phyloP scores from a whole-genome alignment of 1,140 invertebrate species.

The Brachionus paranguensis region DNA sequence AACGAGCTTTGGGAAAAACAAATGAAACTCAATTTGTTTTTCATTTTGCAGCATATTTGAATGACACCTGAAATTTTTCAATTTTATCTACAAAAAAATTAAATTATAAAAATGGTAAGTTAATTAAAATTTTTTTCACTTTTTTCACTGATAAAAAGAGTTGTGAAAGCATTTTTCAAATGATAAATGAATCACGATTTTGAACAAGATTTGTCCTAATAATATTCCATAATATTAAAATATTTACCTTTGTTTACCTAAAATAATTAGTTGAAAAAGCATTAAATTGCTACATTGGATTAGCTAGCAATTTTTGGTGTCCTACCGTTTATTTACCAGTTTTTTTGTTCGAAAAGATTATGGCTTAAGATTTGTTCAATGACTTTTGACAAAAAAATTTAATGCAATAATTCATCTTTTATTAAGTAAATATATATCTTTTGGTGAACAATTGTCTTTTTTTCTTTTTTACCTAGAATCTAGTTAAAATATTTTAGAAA shows the following conservation, averaged over 20 bases:
- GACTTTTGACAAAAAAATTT: not conserved
- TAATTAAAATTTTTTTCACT: not conserved
- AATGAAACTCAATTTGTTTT: not conserved
- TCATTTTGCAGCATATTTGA: constrained; percentile 1
- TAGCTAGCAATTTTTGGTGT: not conserved
- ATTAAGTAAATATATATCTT: not conserved
- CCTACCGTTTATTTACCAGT: not conserved
- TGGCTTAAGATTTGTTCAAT: not conserved
- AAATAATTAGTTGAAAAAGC: not conserved
- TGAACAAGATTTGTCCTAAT: not conserved
- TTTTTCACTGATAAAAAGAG: not conserved
- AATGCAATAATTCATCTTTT: not conserved
- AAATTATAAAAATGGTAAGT: not conserved
- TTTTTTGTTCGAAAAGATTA: not conserved
- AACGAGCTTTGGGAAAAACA: not conserved
- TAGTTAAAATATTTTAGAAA: not conserved
- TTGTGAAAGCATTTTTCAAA: not conserved
- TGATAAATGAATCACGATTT: not conserved
- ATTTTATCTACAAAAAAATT: not conserved
- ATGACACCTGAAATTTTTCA: not conserved
- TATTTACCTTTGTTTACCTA: not conserved
- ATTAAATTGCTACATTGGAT: not conserved
- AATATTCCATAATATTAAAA: not conserved
- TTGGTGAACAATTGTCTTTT: not conserved
- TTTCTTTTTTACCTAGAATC: not conserved